Conservation (phyloP, 2,888 invertebrate genomes). For the Tachystola acroxantha region DNA sequence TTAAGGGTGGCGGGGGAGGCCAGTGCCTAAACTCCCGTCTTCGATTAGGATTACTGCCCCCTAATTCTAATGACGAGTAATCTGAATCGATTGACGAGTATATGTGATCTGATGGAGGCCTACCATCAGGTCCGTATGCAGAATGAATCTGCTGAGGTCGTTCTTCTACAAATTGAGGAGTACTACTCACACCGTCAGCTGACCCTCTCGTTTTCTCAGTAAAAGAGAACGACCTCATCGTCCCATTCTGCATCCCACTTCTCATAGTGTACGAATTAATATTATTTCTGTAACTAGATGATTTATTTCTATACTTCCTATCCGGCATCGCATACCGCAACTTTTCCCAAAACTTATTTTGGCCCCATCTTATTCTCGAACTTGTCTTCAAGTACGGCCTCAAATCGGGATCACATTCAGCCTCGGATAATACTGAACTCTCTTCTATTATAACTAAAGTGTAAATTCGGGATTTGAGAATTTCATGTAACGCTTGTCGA, state of each 20-base stretch:
- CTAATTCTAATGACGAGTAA: slow-evolving; percentile 89
- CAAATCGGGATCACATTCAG: slow-evolving; percentile 91
- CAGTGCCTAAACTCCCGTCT: slow-evolving; percentile 66
- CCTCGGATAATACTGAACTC: slow-evolving; percentile 86
- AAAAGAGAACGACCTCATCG: slow-evolving; percentile 79
- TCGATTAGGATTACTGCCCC: slow-evolving; percentile 60
- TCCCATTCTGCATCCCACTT: slow-evolving; percentile 76
- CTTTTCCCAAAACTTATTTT: slow-evolving; percentile 96
- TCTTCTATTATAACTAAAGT: slow-evolving; percentile 93
- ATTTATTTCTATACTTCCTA: slow-evolving; percentile 68
- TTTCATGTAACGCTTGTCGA: slow-evolving; percentile 92
- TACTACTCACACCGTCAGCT: slow-evolving; percentile 77
- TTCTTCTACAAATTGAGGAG: slow-evolving; percentile 75
- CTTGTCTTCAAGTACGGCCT: slow-evolving; percentile 92
- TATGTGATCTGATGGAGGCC: slow-evolving; percentile 92
- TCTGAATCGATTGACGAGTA: slow-evolving; percentile 95
- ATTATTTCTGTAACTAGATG: slow-evolving; percentile 84
- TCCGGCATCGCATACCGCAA: slow-evolving; percentile 93
- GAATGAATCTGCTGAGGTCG: slow-evolving; percentile 56
- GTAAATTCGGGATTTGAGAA: slow-evolving; percentile 88
- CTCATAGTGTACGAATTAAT: slow-evolving; percentile 92
- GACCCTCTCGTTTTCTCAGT: slow-evolving; percentile 68
- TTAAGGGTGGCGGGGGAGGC: slow-evolving; percentile 66
- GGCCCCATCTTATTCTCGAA: slow-evolving; percentile 90
- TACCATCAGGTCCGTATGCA: slow-evolving; percentile 74